phyloP scores from a whole-genome alignment of 2,113 vertebrate species.

The Pangasianodon hypophthalmus region DNA sequence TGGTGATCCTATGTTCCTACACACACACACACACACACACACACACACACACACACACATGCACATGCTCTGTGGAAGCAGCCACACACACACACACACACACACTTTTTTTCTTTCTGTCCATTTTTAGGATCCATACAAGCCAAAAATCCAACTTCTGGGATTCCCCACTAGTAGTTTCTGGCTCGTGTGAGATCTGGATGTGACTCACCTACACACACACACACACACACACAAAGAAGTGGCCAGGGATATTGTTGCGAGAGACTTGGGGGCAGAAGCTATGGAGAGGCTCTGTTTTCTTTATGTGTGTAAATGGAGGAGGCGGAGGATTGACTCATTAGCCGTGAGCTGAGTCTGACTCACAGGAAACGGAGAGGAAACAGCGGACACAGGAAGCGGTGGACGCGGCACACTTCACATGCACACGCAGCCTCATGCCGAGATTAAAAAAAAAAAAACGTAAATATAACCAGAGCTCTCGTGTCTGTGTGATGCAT shows the following conservation, averaged over 20 bases:
- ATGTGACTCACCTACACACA: slow-evolving; percentile 36
- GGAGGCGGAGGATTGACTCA: slow-evolving; percentile 37
- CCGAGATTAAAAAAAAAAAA: neutral
- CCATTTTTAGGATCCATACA: slow-evolving; percentile 11
- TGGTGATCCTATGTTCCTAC: neutral
- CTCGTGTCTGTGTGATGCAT: slow-evolving; percentile 33
- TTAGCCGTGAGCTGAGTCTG: slow-evolving; percentile 29
- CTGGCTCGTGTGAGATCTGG: slow-evolving; percentile 4
- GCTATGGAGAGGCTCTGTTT: neutral
- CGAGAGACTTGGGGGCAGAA: neutral
- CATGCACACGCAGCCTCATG: neutral
- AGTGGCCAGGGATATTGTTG: neutral
- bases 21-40: slow-evolving; percentile 16
- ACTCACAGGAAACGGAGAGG: slow-evolving; percentile 36
- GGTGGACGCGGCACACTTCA: neutral
- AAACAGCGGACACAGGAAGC: slow-evolving; percentile 21
- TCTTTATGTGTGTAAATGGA: slow-evolving; percentile 31
- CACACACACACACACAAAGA: slow-evolving; percentile 6
- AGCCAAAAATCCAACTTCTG: slow-evolving; percentile 20
- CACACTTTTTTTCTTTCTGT: neutral
- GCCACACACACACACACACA: neutral
- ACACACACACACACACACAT: slow-evolving; percentile 22
- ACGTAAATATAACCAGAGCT: slow-evolving; percentile 24
- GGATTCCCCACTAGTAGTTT: slow-evolving; percentile 25
- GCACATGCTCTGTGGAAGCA: no score